phyloP scores from a whole-genome alignment of 2,888 invertebrate species.

The Eurytoma adleriae region DNA sequence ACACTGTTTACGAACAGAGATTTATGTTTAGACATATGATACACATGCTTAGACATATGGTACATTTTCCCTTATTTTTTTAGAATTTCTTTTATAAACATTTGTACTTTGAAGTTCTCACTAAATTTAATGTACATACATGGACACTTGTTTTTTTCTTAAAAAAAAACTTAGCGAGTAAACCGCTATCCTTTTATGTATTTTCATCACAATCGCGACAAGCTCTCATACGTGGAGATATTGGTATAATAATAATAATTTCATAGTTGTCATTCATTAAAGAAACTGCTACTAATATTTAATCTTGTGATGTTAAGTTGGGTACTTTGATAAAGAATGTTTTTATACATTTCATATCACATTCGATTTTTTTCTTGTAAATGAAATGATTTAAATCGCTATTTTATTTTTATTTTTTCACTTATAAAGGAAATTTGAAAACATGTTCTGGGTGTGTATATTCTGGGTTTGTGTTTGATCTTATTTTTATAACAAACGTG shows the following conservation, averaged over 20 bases:
- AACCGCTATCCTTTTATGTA: constrained; percentile 33
- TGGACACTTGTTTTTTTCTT: constrained; percentile 15
- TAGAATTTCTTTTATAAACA: constrained; percentile 42
- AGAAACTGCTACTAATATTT: constrained; percentile 18
- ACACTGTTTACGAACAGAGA: constrained; percentile 28
- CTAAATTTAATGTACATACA: constrained; percentile 23
- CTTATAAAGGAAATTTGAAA: constrained; percentile 35
- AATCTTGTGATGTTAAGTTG: constrained; percentile 35
- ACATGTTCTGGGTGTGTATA: constrained; percentile 36
- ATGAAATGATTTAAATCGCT: constrained; percentile 23
- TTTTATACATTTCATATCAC: constrained; percentile 50
- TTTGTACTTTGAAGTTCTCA: constrained; percentile 50
- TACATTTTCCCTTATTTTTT: constrained; percentile 23
- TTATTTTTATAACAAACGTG: constrained; percentile 28
- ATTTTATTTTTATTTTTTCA: constrained; percentile 12
- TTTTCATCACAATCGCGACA: constrained; percentile 20
- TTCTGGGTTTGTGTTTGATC: not conserved
- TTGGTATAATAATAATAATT: constrained; percentile 17
- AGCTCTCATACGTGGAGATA: constrained; percentile 35
- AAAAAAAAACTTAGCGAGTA: constrained; percentile 9
- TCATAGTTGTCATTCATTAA: not conserved
- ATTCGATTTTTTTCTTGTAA: constrained; percentile 45
- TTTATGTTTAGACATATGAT: constrained; percentile 14
- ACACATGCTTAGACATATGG: constrained; percentile 19
- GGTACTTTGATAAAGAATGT: constrained; percentile 32